phyloP scores from a whole-genome alignment of 2,888 invertebrate species.

The Stenolophus ochropezus region DNA sequence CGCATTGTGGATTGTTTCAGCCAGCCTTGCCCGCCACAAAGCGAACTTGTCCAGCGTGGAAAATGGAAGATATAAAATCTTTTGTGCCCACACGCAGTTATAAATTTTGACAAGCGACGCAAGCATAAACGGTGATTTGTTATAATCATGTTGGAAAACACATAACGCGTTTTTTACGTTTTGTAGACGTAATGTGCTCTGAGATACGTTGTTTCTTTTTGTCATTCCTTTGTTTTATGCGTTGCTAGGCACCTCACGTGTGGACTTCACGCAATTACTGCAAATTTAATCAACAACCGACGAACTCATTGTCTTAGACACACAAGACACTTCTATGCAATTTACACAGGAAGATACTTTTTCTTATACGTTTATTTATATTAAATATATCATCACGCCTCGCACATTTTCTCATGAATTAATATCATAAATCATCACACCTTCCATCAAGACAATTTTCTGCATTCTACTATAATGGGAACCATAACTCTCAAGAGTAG shows the following conservation, averaged over 20 bases:
- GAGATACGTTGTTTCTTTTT: slow-evolving; percentile 35
- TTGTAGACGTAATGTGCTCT: slow-evolving; percentile 20
- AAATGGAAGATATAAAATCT: slow-evolving; percentile 60
- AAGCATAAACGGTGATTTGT: slow-evolving; percentile 56
- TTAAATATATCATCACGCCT: background rate
- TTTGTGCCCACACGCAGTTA: slow-evolving; percentile 59
- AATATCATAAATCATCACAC: background rate
- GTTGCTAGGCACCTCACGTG: slow-evolving; percentile 31
- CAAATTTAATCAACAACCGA: slow-evolving; percentile 30
- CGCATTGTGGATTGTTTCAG: slow-evolving; percentile 44
- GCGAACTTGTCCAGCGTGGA: slow-evolving; percentile 55
- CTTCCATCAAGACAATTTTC: background rate
- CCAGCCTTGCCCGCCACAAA: slow-evolving; percentile 52
- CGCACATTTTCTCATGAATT: background rate
- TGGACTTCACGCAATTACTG: slow-evolving; percentile 22
- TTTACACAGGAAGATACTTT: background rate
- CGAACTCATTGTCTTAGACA: background rate
- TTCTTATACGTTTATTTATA: background rate
- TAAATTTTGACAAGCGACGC: slow-evolving; percentile 57
- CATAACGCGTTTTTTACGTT: slow-evolving; percentile 33
- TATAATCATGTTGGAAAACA: slow-evolving; percentile 55
- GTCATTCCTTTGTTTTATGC: slow-evolving; percentile 35
- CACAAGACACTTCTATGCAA: background rate
- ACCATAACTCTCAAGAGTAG: background rate
- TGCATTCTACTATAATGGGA: background rate